Evolutionary conservation across 2,113 vertebrate genomes (phyloP), one percentile per base, ranked within the genome.

Genomic region (Cephalopholis sonnerati): DNA sequence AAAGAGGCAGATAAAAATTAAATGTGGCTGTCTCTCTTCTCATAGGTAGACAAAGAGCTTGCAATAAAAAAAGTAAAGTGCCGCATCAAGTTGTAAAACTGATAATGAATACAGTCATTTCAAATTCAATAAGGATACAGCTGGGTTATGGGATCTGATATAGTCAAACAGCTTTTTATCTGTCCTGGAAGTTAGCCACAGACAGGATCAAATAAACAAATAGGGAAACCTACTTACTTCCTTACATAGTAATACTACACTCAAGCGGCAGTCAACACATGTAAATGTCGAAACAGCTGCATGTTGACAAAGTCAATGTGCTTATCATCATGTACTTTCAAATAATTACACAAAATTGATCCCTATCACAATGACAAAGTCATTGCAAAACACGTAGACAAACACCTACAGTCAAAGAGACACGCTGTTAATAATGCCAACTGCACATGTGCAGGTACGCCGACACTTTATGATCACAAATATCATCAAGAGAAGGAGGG

Each of bases 131-230:
- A 24, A 1, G 6, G 13, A 53, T 29, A 24, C 24, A 63, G 50
- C 24, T 5, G 4, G 22, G 9, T 55, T 54, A 36, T 36, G 6
- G 11, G 22, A 25, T 63, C n/a, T 44, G 39, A 15, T 7, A n/a
- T 15, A 67, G 22, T 57, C 46, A 48, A 36, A 59, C 6, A 8
- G 53, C 4, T 39, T 58, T 50, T n/a, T 41, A 51, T 65, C 65
- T 25, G 9, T 44, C 27, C 17, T 54, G 29, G 11, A 4, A 18
- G 18, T 71, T 48, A 11, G 20, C 32, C n/a, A 18, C 11, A 55
- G 58, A 80, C 16, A n/a, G 51, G 57, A 41, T 44, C 41, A 44
- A 18, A 59, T 29, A 17, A 73, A 46, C 65, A 69, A 32, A 66
- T 3, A 48, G 20, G 4, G 24, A 7, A 57, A 25, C 22, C 27